Base-by-base conservation (phyloP, 2,797 vertebrate genomes). In the Manis crassicaudata region DNA sequence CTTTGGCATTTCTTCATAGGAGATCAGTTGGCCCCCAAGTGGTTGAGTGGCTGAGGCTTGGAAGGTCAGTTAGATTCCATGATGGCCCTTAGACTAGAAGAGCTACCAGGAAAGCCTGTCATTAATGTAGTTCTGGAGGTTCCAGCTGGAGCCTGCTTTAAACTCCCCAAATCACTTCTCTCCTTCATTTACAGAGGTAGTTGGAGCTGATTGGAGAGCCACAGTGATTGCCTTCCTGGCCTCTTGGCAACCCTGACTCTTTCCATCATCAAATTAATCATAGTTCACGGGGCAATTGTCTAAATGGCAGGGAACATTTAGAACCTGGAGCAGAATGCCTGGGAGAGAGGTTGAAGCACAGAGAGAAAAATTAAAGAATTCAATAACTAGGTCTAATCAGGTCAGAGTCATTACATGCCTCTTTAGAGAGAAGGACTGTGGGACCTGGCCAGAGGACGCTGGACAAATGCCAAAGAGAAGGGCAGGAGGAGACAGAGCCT, bases 361-460 rank as follows among this genome's bases (percentile, higher is more conserved):
- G 29, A 29, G 14, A 86, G 63, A 91, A 65, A 65, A 91, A 80
- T 62, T 37, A 89, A 84, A 88, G 83, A 93, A 77, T 68, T 87
- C 40, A 76, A 81, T 43, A 65, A 29, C 88, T 43, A 18, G 40
- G 67, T 90, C 85, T 94, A 14, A 56, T 76, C 72, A 62, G 90
- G 89, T 94, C 95, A 97, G 67, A 65, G 67, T 67, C 54, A 43
- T 80, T 76, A 46, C n/a, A 46, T 14, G 46, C 52, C 67, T 95
- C 75, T 84, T 58, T 32, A 52, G 54, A 29, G 72, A 46, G 21
- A 79, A 72, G 83, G 52, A 62, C 27, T 10, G 9, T 25, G 29
- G 46, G 12, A 56, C n/a, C 83, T 29, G 67, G 58, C 77, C 65
- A 65, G 43, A 58, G 72, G 63, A 60, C 75, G 70, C 25, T 21